phyloP scores from a whole-genome alignment of 2,888 invertebrate species.

The Agrochola circellaris region DNA sequence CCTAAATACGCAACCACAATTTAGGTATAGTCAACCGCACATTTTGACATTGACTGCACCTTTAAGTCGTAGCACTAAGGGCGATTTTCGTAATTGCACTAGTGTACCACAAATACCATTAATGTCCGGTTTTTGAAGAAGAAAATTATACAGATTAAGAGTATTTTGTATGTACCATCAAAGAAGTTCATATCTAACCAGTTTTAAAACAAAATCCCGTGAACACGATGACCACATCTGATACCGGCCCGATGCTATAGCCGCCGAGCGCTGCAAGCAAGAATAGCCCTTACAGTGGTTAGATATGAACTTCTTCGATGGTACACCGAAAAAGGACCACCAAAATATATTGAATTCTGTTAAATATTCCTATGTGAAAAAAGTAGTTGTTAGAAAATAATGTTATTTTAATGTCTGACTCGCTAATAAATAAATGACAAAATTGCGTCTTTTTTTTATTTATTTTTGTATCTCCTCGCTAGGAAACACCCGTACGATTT shows the following conservation, averaged over 20 bases:
- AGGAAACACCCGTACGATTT: not conserved
- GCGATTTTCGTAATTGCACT: not conserved
- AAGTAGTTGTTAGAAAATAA: slow-evolving; percentile 19
- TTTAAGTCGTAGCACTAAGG: not conserved
- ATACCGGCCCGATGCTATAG: too few species aligned
- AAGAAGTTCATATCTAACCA: too few species aligned
- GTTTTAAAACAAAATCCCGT: too few species aligned
- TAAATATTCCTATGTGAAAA: not conserved
- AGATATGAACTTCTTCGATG: too few species aligned
- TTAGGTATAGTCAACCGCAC: not conserved
- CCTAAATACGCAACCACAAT: not conserved
- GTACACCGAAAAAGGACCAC: slow-evolving; percentile 3
- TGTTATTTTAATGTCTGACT: slow-evolving; percentile 19
- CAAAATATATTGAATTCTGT: slow-evolving; percentile 11
- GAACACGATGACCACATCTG: too few species aligned
- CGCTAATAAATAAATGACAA: slow-evolving; percentile 42
- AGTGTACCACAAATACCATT: not conserved
- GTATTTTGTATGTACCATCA: not conserved
- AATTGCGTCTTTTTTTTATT: not conserved
- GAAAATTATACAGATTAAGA: not conserved
- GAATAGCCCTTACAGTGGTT: too few species aligned
- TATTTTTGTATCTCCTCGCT: not conserved
- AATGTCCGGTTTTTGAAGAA: not conserved
- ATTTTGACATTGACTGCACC: not conserved
- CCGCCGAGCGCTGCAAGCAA: too few species aligned